Evolutionary conservation across 2,797 vertebrate species (phyloP).

Genomic region (Microcaecilia unicolor): DNA sequence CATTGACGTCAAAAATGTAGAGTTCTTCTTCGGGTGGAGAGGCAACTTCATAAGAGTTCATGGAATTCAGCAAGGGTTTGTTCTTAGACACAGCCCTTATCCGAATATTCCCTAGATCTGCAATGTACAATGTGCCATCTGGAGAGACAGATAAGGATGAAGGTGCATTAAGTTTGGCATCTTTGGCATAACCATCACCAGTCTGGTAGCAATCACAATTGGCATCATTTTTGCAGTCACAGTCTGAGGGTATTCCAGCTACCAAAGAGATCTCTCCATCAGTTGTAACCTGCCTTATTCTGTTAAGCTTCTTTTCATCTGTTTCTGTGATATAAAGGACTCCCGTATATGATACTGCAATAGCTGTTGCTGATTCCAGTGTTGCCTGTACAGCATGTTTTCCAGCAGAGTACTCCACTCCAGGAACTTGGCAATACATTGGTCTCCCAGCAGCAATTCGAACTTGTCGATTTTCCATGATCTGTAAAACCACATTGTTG

Average conservation of each 20-base stretch:
- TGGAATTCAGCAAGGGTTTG: slow-evolving; percentile 64
- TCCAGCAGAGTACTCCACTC: slow-evolving; percentile 67
- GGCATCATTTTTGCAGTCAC: slow-evolving; percentile 93
- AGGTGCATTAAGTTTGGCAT: slow-evolving; percentile 85
- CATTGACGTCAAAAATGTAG: slow-evolving; percentile 91
- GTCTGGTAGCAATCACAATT: slow-evolving; percentile 97
- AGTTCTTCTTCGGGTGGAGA: slow-evolving; percentile 88
- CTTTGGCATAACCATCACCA: slow-evolving; percentile 94
- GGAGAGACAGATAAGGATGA: slow-evolving; percentile 89
- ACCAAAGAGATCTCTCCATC: slow-evolving; percentile 91
- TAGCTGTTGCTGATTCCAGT: slow-evolving; percentile 83
- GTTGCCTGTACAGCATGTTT: slow-evolving; percentile 81
- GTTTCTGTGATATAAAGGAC: slow-evolving; percentile 88
- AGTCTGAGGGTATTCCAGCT: slow-evolving; percentile 83
- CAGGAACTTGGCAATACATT: slow-evolving; percentile 82
- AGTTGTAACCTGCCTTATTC: slow-evolving; percentile 84
- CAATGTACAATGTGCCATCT: slow-evolving; percentile 86
- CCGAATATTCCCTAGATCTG: slow-evolving; percentile 91
- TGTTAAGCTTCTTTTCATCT: slow-evolving; percentile 89
- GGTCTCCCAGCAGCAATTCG: slow-evolving; percentile 88
- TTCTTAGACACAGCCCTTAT: slow-evolving; percentile 85
- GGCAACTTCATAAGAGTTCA: slow-evolving; percentile 84
- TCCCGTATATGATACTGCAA: slow-evolving; percentile 83
- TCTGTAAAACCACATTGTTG: slow-evolving; percentile 90
- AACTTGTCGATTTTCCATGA: slow-evolving; percentile 89